phyloP scores from a whole-genome alignment of 2,113 vertebrate genomes.

The Aegithalos caudatus region DNA sequence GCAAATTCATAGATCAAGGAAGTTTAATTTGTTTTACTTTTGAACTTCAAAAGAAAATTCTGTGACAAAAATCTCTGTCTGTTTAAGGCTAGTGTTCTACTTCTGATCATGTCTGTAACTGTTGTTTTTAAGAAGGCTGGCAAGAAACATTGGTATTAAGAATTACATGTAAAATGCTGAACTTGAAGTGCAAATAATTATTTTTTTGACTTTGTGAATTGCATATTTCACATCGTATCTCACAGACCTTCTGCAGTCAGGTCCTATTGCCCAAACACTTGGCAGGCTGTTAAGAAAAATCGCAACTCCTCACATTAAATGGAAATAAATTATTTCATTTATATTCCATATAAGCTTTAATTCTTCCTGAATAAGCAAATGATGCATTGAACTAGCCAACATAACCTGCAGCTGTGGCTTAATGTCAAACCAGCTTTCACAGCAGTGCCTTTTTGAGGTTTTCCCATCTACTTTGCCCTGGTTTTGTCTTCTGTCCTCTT shows the following conservation, averaged over 20 bases:
- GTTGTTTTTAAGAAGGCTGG: neutral
- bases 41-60: neutral
- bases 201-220: neutral
- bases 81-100: neutral
- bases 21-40: neutral
- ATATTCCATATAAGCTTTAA: neutral
- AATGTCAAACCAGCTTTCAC: neutral
- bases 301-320: neutral
- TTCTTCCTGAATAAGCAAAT: neutral
- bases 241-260: neutral
- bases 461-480: neutral
- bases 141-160: neutral
- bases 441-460: neutral
- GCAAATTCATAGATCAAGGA: neutral
- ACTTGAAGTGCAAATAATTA: neutral
- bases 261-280: neutral
- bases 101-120: neutral
- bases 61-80: neutral
- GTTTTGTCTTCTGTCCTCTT: neutral
- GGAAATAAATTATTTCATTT: neutral
- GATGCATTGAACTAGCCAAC: neutral
- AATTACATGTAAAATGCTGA: neutral
- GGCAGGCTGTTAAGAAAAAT: neutral
- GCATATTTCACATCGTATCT: neutral
- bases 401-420: neutral